These are phyloP conservation scores for Eurystomus glaucurus DNA, from an alignment of 2,797 vertebrate species.

Conservation along the genomic window DNA sequence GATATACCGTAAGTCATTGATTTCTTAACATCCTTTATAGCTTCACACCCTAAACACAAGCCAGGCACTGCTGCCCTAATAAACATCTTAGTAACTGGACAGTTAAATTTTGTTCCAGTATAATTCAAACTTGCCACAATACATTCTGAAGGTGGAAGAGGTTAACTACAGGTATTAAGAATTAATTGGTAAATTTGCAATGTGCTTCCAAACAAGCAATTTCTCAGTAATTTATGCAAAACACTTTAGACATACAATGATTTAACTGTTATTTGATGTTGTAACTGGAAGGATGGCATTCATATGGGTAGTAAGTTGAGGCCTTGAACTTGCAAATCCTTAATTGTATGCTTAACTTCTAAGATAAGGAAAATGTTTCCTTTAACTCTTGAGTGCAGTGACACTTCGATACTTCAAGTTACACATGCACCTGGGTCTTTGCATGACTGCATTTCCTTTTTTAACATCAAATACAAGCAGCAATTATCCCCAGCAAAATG, in stretches of 20 bases:
- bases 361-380: background rate
- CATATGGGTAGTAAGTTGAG: background rate
- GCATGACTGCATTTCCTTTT: background rate
- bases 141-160: background rate
- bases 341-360: background rate
- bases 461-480: background rate
- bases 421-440: background rate
- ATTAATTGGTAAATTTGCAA: background rate
- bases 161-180: background rate
- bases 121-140: background rate
- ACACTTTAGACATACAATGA: background rate
- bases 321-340: background rate
- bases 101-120: background rate
- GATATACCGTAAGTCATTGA: rapidly evolving
- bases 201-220: background rate
- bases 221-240: background rate
- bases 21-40: background rate
- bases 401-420: background rate
- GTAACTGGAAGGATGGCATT: background rate
- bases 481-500: background rate
- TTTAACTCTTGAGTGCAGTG: background rate
- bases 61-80: background rate
- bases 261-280: background rate
- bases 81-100: background rate
- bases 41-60: background rate